These are phyloP conservation scores for Zeuzera pyrina DNA, from an alignment of 2,888 invertebrate genomes.

Conservation along the genomic window DNA sequence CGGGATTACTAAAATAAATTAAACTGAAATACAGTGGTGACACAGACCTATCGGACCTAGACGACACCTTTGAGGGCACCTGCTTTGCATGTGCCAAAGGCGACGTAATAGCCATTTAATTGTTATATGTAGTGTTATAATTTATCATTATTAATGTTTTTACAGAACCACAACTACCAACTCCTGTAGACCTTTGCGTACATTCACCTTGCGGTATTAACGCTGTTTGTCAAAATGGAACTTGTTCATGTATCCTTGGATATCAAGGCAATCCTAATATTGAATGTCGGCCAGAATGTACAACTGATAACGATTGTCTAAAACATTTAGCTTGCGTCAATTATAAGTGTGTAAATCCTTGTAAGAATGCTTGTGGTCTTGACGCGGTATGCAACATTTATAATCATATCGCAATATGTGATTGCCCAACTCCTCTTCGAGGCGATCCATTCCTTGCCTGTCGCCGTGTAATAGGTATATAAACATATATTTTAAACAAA, in stretches of 20 bases:
- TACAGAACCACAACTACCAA: constrained; percentile 45
- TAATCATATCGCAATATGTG: constrained; percentile 85
- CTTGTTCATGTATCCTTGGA: constrained; percentile 75
- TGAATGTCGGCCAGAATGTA: constrained; percentile 85
- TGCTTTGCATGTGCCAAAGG: too few species aligned
- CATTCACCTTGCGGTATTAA: constrained; percentile 79
- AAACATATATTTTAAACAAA: background rate
- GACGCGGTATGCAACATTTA: constrained; percentile 83
- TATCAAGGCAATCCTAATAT: constrained; percentile 78
- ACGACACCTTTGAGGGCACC: too few species aligned
- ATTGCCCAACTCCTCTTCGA: constrained; percentile 79
- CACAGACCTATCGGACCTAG: too few species aligned
- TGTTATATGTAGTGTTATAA: too few species aligned
- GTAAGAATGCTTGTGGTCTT: constrained; percentile 78
- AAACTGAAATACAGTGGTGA: too few species aligned
- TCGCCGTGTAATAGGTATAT: constrained; percentile 62
- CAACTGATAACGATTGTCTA: constrained; percentile 80
- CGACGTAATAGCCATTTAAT: too few species aligned
- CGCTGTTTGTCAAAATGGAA: constrained; percentile 70
- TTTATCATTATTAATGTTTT: constrained; percentile 9
- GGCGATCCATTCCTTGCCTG: constrained; percentile 87
- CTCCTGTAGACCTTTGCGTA: constrained; percentile 68
- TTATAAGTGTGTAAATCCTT: constrained; percentile 83
- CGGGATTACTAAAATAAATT: too few species aligned
- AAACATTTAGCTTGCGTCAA: constrained; percentile 80